These are phyloP conservation scores for Heliothis virescens DNA, from an alignment of 1,140 invertebrate species.

Conservation along the genomic window DNA sequence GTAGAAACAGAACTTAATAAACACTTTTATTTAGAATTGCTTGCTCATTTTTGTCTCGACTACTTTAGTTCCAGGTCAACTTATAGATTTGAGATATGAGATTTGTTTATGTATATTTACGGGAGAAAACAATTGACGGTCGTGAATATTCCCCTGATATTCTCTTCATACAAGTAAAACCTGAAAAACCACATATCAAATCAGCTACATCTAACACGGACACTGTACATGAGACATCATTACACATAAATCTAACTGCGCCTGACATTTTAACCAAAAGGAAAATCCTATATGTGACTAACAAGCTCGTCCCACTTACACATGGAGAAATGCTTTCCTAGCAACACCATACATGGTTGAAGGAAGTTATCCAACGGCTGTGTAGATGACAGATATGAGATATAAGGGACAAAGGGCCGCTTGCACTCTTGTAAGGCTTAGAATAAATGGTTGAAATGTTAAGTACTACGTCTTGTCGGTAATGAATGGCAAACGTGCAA, in stretches of 20 bases:
- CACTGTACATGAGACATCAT: slow-evolving; percentile 37
- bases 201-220: neutral
- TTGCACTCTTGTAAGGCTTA: slow-evolving; percentile 24
- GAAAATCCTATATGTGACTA: slow-evolving; percentile 45
- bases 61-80: neutral
- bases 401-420: slow-evolving; percentile 44
- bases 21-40: neutral
- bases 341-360: slow-evolving; percentile 43
- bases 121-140: neutral
- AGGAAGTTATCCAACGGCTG: slow-evolving; percentile 45
- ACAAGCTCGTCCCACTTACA: slow-evolving; percentile 45
- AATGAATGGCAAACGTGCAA: neutral
- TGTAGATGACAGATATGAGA: slow-evolving; percentile 50
- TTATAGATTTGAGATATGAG: no score
- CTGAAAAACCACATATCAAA: neutral
- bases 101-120: neutral
- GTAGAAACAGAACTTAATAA: neutral
- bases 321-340: slow-evolving; percentile 48
- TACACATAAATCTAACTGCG: slow-evolving; percentile 12
- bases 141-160: no score
- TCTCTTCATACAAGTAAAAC: no score
- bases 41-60: neutral
- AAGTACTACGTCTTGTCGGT: neutral
- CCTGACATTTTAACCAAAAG: slow-evolving; percentile 28
- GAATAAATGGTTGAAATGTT: slow-evolving; percentile 9